Evolutionary conservation across 2,888 invertebrate genomes (phyloP), one percentile per base, ranked within the genome.

Genomic region (Sceliomorpha sp.): DNA sequence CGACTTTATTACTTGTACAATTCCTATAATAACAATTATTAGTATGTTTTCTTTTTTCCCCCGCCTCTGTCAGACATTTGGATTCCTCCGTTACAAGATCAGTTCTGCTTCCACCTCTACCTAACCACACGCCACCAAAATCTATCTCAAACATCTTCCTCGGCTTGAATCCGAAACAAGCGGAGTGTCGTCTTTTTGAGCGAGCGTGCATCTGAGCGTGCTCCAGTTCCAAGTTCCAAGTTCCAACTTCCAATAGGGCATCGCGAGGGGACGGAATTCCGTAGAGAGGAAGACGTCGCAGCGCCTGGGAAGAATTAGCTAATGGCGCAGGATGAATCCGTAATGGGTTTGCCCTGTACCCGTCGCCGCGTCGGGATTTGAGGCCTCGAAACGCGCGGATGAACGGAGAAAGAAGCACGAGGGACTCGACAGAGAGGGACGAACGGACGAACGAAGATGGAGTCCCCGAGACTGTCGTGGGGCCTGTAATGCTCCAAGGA

Each of bases 251-350:
- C 40, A 50, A 51, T 14, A 56, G 55, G 44, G 60, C 50, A 50
- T 40, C 51, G 45, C 56, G 60, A 58, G 58, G 70, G 70, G 66
- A 60, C 47, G 34, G 66, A 66, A 70, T 70, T 64, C 70, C 70
- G 62, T 36, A 75, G 80, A 82, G 82, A 82, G 82, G 81, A 81
- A 79, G 80, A 82, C 76, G 78, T 74, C 79, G 75, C 56, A 76
- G 70, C 75, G 66, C 74, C 75, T 72, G 80, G 80, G 80, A 85
- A 85, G 87, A 87, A 87, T 86, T 86, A 86, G 85, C 84, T 87
- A 86, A 87, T 87, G 85, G 86, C 82, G 84, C 83, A 83, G 82
- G 84, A 87, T 88, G 87, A 87, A 86, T 88, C 86, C 85, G 81
- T 85, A 87, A 87, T 88, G 87, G 87, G 84, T 85, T 87, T 85